Evolutionary conservation across 2,888 invertebrate genomes (phyloP), one percentile per base, ranked within the genome.

Genomic region (Machimus rusticus): DNA sequence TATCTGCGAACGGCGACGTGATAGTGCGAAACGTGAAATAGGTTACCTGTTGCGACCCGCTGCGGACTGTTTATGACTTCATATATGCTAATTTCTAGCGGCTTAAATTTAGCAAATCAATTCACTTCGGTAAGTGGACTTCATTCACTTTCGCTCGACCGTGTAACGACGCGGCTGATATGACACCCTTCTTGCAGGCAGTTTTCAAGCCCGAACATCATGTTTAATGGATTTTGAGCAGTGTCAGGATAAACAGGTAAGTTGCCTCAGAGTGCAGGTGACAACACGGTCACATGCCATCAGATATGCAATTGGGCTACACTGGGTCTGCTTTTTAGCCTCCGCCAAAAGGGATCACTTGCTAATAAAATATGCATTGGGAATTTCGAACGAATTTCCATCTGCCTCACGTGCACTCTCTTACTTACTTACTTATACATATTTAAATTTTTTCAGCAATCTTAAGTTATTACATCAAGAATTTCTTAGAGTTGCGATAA

Each of bases 31-130:
- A 66, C 66, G 66, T 66, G 66, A 66, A 66, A 66, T 66, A 66
- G 66, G 66, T 66, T 19, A 66, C 66, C 66, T 66, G 66, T 66
- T 66, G 66, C 57, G 57, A 23, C 28, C 66, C 66, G 28, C 12
- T 66, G 23, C 9, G 57, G 57, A 57, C 23, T 76, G 19, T 76
- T 76, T 37, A 76, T 19, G 76, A 76, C 76, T 76, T 76, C 76
- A 76, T 37, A 39, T 43, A 78, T 78, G 78, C 78, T 78, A 78
- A 78, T 78, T 78, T 78, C 12, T 43, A 78, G 46, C 46, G 78
- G 78, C 78, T 78, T 46, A 78, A 23, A 28, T 19, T 78, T 46
- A 78, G 78, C 78, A 78, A 78, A 46, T 78, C 78, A 78, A 78
- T 39, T 78, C 23, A 78, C 39, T 78, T 28, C 14, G 46, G 5